These are phyloP conservation scores for Apostichopus californicus DNA, from an alignment of 35 echinoderm and acorn worm species.

Conservation along the genomic window DNA sequence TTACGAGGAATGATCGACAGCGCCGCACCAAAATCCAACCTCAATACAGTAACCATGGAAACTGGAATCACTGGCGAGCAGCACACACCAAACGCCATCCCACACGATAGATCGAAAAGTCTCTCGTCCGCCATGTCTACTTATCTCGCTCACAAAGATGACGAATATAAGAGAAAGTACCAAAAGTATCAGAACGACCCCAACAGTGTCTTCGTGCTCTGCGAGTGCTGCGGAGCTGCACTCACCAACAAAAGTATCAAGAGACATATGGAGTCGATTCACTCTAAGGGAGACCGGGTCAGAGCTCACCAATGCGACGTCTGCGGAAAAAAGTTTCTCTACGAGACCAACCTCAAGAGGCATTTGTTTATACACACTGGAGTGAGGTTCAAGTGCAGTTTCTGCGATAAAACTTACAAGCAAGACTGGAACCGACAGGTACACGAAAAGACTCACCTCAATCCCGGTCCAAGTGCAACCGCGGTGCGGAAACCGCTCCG, in stretches of 20 bases:
- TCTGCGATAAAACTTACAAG: constrained; percentile 48
- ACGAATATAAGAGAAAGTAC: constrained; percentile 38
- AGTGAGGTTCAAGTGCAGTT: constrained; percentile 25
- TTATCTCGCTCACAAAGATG: constrained; percentile 34
- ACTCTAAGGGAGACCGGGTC: constrained; percentile 15
- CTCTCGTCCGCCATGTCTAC: constrained; percentile 13
- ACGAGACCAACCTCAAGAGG: constrained; percentile 11
- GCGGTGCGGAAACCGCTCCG: background rate
- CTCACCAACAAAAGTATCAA: constrained; percentile 37
- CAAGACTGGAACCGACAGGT: constrained; percentile 50
- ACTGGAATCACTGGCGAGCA: background rate
- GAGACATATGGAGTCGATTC: constrained; percentile 35
- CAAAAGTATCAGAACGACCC: constrained; percentile 35
- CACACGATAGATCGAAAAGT: background rate
- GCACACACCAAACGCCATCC: background rate
- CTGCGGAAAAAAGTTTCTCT: constrained; percentile 27
- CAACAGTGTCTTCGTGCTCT: constrained; percentile 48
- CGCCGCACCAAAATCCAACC: constrained; percentile 15
- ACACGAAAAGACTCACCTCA: constrained; percentile 43
- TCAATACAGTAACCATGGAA: background rate
- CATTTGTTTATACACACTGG: constrained; percentile 21
- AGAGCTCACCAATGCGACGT: background rate
- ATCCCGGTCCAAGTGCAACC: background rate
- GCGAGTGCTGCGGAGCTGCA: constrained; percentile 16
- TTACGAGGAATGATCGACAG: constrained; percentile 28